Conservation (phyloP, 2,113 vertebrate species). For the Climacteris rufus region DNA sequence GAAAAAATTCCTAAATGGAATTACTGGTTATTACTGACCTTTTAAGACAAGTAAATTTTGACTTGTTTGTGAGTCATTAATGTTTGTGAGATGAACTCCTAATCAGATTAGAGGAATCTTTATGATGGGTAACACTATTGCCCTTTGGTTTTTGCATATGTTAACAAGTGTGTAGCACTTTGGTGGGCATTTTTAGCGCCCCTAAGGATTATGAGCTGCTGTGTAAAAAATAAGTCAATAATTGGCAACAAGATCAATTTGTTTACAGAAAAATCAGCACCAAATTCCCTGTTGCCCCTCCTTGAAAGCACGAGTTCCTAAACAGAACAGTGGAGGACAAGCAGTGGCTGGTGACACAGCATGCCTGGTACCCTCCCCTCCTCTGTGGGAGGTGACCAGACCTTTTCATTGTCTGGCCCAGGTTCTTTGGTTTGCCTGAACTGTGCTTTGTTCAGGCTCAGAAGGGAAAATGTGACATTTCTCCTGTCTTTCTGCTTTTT, state of each 20-base stretch:
- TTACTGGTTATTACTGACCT: background rate
- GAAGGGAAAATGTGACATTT: conserved; percentile 7
- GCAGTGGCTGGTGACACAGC: background rate
- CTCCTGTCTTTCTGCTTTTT: background rate
- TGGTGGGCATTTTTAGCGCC: background rate
- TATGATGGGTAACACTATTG: background rate
- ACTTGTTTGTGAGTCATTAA: background rate
- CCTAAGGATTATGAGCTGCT: background rate
- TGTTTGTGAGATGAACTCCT: background rate
- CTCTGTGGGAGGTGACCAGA: background rate
- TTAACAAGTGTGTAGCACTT: background rate
- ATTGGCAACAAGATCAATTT: background rate
- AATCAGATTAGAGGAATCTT: background rate
- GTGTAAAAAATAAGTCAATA: background rate
- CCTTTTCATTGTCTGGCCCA: background rate
- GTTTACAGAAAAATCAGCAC: background rate
- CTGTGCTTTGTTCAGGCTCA: background rate
- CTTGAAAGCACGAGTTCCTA: background rate
- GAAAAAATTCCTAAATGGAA: background rate
- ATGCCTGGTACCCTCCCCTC: accelerated
- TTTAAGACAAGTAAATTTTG: background rate
- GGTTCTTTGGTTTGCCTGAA: background rate
- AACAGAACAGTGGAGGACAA: background rate
- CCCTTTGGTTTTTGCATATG: background rate
- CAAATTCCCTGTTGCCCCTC: background rate